Base-by-base conservation (phyloP, 2,888 invertebrate genomes). In the Rhorus exstirpatorius region DNA sequence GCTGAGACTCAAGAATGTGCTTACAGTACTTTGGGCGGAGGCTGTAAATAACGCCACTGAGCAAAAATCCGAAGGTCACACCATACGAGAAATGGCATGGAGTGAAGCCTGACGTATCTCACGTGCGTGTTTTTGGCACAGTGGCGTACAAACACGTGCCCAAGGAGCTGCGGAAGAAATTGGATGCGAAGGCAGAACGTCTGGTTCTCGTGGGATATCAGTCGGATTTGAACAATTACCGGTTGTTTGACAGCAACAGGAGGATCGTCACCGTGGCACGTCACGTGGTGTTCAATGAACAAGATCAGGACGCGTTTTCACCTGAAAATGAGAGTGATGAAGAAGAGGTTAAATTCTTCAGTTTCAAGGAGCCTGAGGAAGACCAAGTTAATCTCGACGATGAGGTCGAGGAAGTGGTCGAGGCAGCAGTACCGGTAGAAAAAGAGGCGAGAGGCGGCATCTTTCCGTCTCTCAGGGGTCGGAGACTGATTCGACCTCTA, bases 261-360 rank as follows among this genome's bases (percentile, higher is more conserved):
- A 76, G 38, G 53, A 77, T 17, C 10, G 8, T 44, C 12, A 44
- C 14, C 7, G 41, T 46, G 1, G 41, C 63, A 3, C 17, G 51
- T 3, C 26, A 68, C 8, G 53, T 38, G 21, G 14, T 51, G 3
- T 55, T 55, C 6, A 26, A 10, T 7, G 55, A 55, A 31, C n/a
- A 6, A n/a, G n/a, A n/a, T n/a, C n/a, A n/a, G n/a, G n/a, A n/a
- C n/a, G n/a, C n/a, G n/a, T n/a, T n/a, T n/a, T n/a, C n/a, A n/a
- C n/a, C n/a, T n/a, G n/a, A n/a, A n/a, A n/a, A n/a, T n/a, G n/a
- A n/a, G n/a, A n/a, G n/a, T n/a, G n/a, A n/a, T n/a, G n/a, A n/a
- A n/a, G n/a, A n/a, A n/a, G n/a, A n/a, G n/a, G n/a, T n/a, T n/a
- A n/a, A n/a, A n/a, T n/a, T n/a, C n/a, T n/a, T n/a, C n/a, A n/a